phyloP scores from a whole-genome alignment of 37 sponge, comb jelly and placozoan genomes.

The Beroe ovata region DNA sequence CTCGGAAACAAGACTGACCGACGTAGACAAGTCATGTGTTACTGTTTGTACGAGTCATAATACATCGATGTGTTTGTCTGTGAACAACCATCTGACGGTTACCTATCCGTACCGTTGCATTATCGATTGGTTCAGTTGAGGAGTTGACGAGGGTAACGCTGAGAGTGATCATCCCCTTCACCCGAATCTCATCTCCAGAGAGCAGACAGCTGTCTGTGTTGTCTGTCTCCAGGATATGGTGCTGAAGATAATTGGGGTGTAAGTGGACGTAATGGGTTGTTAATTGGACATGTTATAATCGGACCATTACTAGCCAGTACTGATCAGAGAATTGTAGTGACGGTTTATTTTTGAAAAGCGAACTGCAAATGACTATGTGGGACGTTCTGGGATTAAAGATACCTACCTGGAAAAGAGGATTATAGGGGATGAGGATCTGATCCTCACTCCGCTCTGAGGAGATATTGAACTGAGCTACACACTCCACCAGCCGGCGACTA shows the following conservation, averaged over 20 bases:
- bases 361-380: too few relatives aligned
- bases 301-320: too few relatives aligned
- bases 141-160: neutral
- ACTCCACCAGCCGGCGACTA: slow-evolving; percentile 42
- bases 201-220: neutral
- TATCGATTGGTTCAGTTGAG: neutral
- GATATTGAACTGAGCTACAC: neutral
- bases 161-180: neutral
- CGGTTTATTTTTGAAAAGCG: too few relatives aligned
- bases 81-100: too few relatives aligned
- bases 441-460: neutral
- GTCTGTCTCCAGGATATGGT: neutral
- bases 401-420: slow-evolving; percentile 58
- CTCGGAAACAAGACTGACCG: too few relatives aligned
- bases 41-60: too few relatives aligned
- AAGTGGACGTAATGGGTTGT: too few relatives aligned
- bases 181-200: neutral
- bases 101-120: neutral
- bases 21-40: too few relatives aligned
- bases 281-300: too few relatives aligned
- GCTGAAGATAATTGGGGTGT: neutral
- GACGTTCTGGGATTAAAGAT: too few relatives aligned
- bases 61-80: too few relatives aligned
- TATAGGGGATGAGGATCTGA: slow-evolving; percentile 7
- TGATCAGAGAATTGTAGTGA: too few relatives aligned